Evolutionary conservation across 2,888 invertebrate species (phyloP), one percentile per base, ranked within the genome.

Genomic region (Chymomyza caudatula): DNA sequence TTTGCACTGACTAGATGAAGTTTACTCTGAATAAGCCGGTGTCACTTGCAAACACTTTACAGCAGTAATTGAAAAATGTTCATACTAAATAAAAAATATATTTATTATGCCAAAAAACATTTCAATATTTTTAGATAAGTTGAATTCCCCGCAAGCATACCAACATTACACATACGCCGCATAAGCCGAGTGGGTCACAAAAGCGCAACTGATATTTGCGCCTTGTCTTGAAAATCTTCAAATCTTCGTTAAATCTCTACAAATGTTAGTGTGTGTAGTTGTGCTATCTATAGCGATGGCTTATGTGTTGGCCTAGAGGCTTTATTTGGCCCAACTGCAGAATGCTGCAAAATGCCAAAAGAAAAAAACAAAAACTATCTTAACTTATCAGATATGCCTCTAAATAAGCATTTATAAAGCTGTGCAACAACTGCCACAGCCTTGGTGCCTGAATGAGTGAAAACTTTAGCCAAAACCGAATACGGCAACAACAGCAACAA

Each of bases 401-500:
- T 80, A 80, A 80, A 83, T 80, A 80, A 83, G 85, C 80, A 80
- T 80, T 80, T 80, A 80, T 75, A 77, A 77, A 77, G 83, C 80
- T 77, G 70, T 76, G 72, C 49, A 69, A 69, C 13, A 51, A 17
- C 23, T 20, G 19, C 51, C 20, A 13, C 15, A 17, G 19, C 51
- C 13, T 2, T 13, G 5, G 8, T 37, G 29, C 29, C 29, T 37
- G 29, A 37, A 37, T 37, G 29, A 47, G 44, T 17, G 44, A 17
- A 47, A 47, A 47, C 44, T 47, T 47, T 47, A 17, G 4, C 17
- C 15, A 17, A 15, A 47, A 17, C 44, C 44, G 17, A 47, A 51
- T 13, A 20, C 53, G 64, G 83, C 79, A 73, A 62, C 71, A n/a
- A n/a, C 62, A 60, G 59, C 60, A 63, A 60, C 63, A 60, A n/a